These are phyloP conservation scores for Acomys russatus DNA, from an alignment of 2,797 vertebrate genomes.

Conservation along the genomic window DNA sequence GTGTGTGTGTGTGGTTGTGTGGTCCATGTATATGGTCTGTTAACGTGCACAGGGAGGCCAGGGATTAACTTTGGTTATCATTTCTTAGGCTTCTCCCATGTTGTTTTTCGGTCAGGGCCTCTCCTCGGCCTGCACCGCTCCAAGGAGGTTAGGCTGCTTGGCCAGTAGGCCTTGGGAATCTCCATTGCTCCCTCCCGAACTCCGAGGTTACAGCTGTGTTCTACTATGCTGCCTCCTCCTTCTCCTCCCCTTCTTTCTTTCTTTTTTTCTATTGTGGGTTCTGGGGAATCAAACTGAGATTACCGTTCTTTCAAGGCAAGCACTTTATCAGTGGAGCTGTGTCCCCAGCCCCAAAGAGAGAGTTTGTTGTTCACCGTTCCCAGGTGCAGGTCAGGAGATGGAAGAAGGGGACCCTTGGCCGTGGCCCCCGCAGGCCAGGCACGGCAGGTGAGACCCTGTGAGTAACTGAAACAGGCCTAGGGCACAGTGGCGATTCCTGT, in stretches of 20 bases:
- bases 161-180: neutral
- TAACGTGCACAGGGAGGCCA: neutral
- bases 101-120: neutral
- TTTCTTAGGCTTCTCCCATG: no score
- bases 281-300: neutral
- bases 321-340: neutral
- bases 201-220: neutral
- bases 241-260: neutral
- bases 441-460: neutral
- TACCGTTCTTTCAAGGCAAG: neutral
- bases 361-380: neutral
- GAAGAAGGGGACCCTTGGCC: accelerated
- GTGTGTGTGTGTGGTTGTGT: no score
- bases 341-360: neutral
- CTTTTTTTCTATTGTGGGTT: neutral
- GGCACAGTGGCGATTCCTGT: accelerated
- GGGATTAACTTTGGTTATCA: no score
- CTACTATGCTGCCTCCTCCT: no score
- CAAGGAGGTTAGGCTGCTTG: neutral
- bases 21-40: neutral
- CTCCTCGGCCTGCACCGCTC: neutral
- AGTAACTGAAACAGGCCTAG: neutral
- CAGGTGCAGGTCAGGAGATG: neutral
- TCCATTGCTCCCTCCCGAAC: no score
- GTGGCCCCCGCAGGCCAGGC: neutral